These are phyloP conservation scores for Mormyrus lacerda DNA, from an alignment of 2,113 vertebrate species.

Conservation along the genomic window DNA sequence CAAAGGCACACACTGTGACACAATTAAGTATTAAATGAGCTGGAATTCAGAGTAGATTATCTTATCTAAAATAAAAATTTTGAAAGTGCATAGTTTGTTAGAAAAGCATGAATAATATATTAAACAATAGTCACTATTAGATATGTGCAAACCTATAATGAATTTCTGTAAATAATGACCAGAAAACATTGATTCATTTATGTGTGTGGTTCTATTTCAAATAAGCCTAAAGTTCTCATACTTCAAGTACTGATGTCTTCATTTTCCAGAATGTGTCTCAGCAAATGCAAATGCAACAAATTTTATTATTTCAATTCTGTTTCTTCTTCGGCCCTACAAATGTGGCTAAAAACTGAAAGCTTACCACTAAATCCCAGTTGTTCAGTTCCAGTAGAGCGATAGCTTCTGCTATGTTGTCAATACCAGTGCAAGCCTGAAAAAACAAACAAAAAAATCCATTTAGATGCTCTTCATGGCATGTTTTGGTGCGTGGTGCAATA, in stretches of 20 bases:
- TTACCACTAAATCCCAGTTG: slow-evolving; percentile 99
- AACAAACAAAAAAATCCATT: slow-evolving; percentile 20
- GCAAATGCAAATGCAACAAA: background rate
- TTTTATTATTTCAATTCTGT: background rate
- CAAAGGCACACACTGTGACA: background rate
- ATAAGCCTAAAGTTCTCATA: background rate
- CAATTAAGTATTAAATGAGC: background rate
- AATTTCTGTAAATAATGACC: background rate
- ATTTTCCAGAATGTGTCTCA: background rate
- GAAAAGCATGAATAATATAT: background rate
- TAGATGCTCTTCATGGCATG: background rate
- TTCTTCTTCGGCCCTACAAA: background rate
- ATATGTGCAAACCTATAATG: background rate
- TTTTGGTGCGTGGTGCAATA: background rate
- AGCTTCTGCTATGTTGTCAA: slow-evolving; percentile 99
- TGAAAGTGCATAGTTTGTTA: background rate
- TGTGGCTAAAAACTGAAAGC: slow-evolving; percentile 42
- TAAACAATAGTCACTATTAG: background rate
- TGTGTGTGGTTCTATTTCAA: background rate
- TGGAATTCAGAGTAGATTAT: background rate
- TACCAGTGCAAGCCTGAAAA: slow-evolving; percentile 92
- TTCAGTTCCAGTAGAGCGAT: slow-evolving; percentile 98
- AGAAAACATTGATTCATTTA: background rate
- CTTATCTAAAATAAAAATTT: background rate
- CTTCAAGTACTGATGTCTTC: background rate